A percentile compares a stretch with the other conserved stretches of the same genome.
phyloP scores from a whole-genome alignment of 2,797 vertebrate species.

The Corythornis leucogaster region DNA sequence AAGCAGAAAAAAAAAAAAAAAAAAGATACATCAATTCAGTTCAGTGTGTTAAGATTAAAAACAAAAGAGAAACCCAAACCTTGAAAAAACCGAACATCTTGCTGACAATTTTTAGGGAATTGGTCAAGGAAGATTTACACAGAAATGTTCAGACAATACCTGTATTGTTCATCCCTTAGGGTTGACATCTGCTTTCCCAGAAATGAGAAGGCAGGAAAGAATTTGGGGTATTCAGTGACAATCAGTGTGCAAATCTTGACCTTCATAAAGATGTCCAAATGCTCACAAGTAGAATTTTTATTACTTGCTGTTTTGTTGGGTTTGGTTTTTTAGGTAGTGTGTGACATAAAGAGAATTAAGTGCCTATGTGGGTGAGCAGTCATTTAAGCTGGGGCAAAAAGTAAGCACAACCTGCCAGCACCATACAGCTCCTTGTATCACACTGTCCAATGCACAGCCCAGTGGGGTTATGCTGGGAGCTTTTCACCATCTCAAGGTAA shows the following conservation, averaged over 20 bases:
- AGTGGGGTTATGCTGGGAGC: not conserved
- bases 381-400: not conserved
- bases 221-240: not conserved
- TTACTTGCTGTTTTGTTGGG: not conserved
- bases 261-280: constrained; percentile 1
- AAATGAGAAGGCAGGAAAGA: constrained; percentile 8
- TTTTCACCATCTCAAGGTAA: constrained; percentile 4
- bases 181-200: constrained; percentile 17
- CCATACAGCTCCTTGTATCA: not conserved
- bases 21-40: not conserved
- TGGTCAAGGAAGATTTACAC: constrained; percentile 3
- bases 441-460: rapidly evolving
- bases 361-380: not conserved
- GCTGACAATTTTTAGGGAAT: not conserved
- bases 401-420: not conserved
- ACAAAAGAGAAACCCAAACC: not conserved
- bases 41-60: not conserved
- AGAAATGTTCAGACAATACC: not conserved
- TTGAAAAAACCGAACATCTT: not conserved
- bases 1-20: not conserved
- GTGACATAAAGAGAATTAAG: not conserved
- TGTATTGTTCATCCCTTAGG: not conserved
- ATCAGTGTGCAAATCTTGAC: not conserved
- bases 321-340: not conserved
- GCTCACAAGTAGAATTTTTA: not conserved